phyloP scores from a whole-genome alignment of 1,140 invertebrate species.

The Halyomorpha halys region DNA sequence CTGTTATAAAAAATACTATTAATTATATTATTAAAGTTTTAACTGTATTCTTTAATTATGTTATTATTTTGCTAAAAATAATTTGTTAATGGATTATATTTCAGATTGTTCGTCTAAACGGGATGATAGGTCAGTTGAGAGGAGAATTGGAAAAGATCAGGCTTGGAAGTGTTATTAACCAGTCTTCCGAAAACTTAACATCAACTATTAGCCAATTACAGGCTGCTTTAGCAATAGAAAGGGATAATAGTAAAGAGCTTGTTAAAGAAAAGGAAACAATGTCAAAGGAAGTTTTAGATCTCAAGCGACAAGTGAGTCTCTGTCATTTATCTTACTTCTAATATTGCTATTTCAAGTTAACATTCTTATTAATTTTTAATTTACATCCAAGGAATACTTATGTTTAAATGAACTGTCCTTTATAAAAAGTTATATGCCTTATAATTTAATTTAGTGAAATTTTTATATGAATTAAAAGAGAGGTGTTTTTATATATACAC shows the following conservation, averaged over 20 bases:
- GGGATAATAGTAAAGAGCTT: constrained; percentile 25
- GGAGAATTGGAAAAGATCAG: constrained; percentile 27
- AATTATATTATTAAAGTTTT: no score
- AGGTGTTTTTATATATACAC: no score
- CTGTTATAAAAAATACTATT: no score
- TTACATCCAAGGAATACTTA: no score
- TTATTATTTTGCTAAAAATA: not conserved
- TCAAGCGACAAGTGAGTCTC: constrained; percentile 27
- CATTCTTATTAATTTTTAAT: no score
- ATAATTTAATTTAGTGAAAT: no score
- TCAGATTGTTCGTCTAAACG: constrained; percentile 28
- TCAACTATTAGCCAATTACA: constrained; percentile 28
- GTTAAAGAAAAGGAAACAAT: constrained; percentile 27
- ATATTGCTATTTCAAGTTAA: no score
- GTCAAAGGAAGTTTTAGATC: constrained; percentile 28
- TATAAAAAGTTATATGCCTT: no score
- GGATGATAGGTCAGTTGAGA: constrained; percentile 23
- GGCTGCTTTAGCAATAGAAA: constrained; percentile 26
- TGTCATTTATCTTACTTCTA: not conserved
- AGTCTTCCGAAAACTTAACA: constrained; percentile 14
- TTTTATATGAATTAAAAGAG: no score
- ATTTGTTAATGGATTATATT: constrained; percentile 1
- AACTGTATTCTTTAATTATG: no score
- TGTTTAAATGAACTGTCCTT: no score
- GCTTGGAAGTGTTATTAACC: constrained; percentile 23